Percentiles rank a stretch among this genome's conserved stretches.
Conservation (phyloP, 2,797 vertebrate genomes). For the Sebastes kiyomatsui region DNA sequence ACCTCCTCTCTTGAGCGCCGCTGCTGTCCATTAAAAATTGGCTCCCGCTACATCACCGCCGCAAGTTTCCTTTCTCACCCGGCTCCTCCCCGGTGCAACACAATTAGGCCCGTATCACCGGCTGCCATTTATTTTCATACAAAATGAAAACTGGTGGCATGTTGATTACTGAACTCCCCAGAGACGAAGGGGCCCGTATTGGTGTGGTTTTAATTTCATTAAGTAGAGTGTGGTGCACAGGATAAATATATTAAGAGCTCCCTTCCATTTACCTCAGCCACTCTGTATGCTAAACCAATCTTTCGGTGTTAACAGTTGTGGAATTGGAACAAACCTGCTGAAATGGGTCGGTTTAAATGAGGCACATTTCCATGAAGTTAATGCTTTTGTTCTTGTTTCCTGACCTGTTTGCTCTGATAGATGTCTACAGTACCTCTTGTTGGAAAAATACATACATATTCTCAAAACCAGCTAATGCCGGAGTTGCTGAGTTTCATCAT, state of each 20-base stretch:
- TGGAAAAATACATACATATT: background rate
- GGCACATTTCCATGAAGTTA: slow-evolving; percentile 13
- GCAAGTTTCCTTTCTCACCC: slow-evolving; percentile 81
- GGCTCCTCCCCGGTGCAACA: slow-evolving; percentile 86
- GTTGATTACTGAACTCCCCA: slow-evolving; percentile 89
- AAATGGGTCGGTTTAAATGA: slow-evolving; percentile 31
- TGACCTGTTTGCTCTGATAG: background rate
- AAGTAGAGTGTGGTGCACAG: slow-evolving; percentile 91
- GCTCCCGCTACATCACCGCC: slow-evolving; percentile 90
- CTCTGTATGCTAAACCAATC: slow-evolving; percentile 92
- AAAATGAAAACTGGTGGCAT: slow-evolving; percentile 91
- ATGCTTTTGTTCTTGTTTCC: slow-evolving; percentile 6
- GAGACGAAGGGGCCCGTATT: slow-evolving; percentile 85
- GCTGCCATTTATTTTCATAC: slow-evolving; percentile 97
- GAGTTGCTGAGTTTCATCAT: background rate
- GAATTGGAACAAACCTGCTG: slow-evolving; percentile 32
- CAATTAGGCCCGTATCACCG: slow-evolving; percentile 91
- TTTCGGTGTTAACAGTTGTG: slow-evolving; percentile 66
- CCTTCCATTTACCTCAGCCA: slow-evolving; percentile 80
- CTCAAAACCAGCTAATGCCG: background rate
- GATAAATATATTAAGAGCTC: slow-evolving; percentile 89
- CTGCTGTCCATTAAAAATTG: slow-evolving; percentile 92
- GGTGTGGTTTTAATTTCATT: slow-evolving; percentile 96
- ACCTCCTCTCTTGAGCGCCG: slow-evolving; percentile 86
- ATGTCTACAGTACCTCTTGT: background rate